Conservation (phyloP, 1,140 invertebrate genomes). For the Cotesia typhae region DNA sequence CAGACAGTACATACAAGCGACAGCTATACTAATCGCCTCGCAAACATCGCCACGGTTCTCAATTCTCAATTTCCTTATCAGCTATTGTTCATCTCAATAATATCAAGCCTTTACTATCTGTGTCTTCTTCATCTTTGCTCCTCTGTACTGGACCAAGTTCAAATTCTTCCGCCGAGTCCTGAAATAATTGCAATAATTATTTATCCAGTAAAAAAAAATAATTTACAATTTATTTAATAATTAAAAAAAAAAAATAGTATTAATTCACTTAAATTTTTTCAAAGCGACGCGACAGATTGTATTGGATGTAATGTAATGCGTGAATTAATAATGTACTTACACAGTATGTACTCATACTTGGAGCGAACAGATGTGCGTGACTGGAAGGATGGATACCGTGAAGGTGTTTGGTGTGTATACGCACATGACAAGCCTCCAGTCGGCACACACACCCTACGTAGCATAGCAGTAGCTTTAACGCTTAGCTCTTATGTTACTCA, state of each 20-base stretch:
- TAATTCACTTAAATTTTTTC: neutral
- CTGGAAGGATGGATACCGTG: conserved; percentile 48
- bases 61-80: conserved; percentile 51
- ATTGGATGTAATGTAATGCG: conserved; percentile 16
- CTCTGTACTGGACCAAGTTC: too few species aligned
- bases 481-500: too few species aligned
- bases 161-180: too few species aligned
- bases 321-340: conserved; percentile 43
- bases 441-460: neutral
- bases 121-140: too few species aligned
- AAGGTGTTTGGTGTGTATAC: conserved; percentile 46
- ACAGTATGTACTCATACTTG: too few species aligned
- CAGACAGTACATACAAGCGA: conserved; percentile 58
- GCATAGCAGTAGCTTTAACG: too few species aligned
- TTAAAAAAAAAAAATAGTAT: neutral
- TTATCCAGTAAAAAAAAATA: too few species aligned
- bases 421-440: conserved; percentile 11
- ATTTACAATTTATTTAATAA: neutral
- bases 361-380: conserved; percentile 52
- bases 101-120: neutral
- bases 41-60: conserved; percentile 59
- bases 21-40: conserved; percentile 59
- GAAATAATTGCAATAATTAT: too few species aligned
- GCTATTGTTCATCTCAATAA: conserved; percentile 8
- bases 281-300: conserved; percentile 46